Conservation (phyloP, 2,888 invertebrate species). For the Papilio gigon region DNA sequence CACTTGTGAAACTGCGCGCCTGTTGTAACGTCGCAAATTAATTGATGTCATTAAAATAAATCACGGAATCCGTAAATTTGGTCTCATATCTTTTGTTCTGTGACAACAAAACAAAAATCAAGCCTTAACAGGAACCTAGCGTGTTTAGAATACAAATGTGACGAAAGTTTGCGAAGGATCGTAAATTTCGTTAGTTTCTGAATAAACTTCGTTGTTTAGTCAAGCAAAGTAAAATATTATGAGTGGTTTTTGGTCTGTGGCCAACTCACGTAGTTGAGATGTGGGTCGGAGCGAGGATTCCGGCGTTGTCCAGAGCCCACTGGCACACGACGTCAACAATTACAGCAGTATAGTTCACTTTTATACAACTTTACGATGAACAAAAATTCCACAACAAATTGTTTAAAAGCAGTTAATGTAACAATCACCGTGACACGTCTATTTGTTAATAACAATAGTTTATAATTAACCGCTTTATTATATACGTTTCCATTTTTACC, state of each 20-base stretch:
- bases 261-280: constrained; percentile 55
- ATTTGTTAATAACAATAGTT: constrained; percentile 16
- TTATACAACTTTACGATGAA: background rate
- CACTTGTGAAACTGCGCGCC: background rate
- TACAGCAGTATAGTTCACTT: background rate
- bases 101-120: constrained; percentile 3
- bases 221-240: constrained; percentile 48
- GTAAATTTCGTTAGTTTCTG: constrained; percentile 46
- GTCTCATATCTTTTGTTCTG: background rate
- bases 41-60: constrained; percentile 1
- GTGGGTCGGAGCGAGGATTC: constrained; percentile 44
- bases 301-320: constrained; percentile 20
- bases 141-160: constrained; percentile 45
- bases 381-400: background rate
- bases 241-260: constrained; percentile 51
- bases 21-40: background rate
- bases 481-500: constrained; percentile 47
- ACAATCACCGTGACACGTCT: constrained; percentile 1
- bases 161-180: constrained; percentile 45
- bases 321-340: constrained; percentile 31
- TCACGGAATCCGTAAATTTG: background rate
- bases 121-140: constrained; percentile 35
- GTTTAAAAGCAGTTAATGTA: background rate
- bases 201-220: constrained; percentile 45
- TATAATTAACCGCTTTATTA: constrained; percentile 38